A percentile compares a stretch with the other conserved stretches of the same genome.
Conservation (phyloP, 2,113 vertebrate species). For the Mionectes macconnelli region DNA sequence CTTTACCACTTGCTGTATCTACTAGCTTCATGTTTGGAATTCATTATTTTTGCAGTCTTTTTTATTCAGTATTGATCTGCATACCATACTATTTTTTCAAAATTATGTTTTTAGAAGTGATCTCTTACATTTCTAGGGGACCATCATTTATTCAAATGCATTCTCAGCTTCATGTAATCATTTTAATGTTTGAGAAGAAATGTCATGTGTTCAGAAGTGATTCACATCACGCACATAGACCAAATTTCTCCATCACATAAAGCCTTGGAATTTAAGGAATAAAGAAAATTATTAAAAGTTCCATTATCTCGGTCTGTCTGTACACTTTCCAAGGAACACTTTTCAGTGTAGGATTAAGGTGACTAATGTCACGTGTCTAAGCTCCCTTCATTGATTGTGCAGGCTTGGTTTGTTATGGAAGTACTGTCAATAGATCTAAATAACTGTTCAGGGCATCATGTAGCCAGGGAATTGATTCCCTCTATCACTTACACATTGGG, state of each 20-base stretch:
- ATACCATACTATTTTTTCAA: background rate
- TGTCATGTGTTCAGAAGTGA: background rate
- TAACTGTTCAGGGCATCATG: background rate
- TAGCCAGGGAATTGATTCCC: background rate
- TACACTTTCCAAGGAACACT: background rate
- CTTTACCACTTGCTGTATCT: background rate
- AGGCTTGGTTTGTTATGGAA: background rate
- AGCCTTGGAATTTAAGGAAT: background rate
- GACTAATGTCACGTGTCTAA: background rate
- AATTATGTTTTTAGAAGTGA: background rate
- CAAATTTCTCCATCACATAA: background rate
- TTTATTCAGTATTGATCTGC: background rate
- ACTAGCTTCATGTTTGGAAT: background rate
- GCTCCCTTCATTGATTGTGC: background rate
- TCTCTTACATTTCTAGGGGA: background rate
- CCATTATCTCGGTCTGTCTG: background rate
- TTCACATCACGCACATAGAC: background rate
- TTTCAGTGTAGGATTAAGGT: background rate
- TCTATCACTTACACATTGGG: background rate
- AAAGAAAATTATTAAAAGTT: background rate
- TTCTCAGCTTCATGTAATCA: background rate
- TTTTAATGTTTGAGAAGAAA: background rate
- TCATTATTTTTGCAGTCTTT: background rate
- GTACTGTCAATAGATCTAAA: background rate
- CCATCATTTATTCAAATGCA: background rate